Evolutionary conservation across 2,888 invertebrate species (phyloP).

Genomic region (Escarpia spicata): DNA sequence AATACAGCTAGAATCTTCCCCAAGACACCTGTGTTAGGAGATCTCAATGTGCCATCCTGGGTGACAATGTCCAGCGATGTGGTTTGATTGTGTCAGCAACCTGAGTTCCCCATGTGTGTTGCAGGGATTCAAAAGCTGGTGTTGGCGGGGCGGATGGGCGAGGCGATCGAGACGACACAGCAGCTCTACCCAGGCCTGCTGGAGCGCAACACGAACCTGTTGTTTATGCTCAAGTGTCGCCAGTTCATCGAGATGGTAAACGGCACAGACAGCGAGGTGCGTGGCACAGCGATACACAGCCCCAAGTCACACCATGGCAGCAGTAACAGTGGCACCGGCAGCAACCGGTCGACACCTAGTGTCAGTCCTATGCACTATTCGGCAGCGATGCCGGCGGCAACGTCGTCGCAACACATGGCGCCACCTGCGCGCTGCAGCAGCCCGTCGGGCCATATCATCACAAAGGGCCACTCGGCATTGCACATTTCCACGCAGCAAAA

Average conservation of each 20-base stretch:
- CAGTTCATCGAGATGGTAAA: constrained; percentile 98
- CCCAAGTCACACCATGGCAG: constrained; percentile 59
- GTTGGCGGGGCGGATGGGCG: constrained; percentile 91
- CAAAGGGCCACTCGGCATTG: constrained; percentile 22
- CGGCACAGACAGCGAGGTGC: constrained; percentile 66
- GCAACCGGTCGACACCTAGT: constrained; percentile 59
- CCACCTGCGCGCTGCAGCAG: neutral
- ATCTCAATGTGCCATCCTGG: too few relatives aligned
- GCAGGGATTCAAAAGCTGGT: constrained; percentile 92
- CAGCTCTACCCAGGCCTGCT: constrained; percentile 92
- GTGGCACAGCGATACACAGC: constrained; percentile 70
- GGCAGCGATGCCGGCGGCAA: neutral
- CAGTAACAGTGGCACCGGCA: constrained; percentile 46
- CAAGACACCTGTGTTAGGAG: too few relatives aligned
- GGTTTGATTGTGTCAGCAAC: too few relatives aligned
- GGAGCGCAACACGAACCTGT: constrained; percentile 87
- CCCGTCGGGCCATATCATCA: constrained; percentile 45
- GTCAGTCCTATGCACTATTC: constrained; percentile 61
- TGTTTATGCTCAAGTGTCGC: constrained; percentile 95
- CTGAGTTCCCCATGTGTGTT: too few relatives aligned
- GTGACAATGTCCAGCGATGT: too few relatives aligned
- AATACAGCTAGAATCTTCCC: too few relatives aligned
- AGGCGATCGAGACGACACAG: constrained; percentile 90
- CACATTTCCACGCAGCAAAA: constrained; percentile 6
- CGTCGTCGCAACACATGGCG: neutral